Base-by-base conservation (phyloP, 92 coral and sea anemone genomes). In the Umimayanthus chanpuru region DNA sequence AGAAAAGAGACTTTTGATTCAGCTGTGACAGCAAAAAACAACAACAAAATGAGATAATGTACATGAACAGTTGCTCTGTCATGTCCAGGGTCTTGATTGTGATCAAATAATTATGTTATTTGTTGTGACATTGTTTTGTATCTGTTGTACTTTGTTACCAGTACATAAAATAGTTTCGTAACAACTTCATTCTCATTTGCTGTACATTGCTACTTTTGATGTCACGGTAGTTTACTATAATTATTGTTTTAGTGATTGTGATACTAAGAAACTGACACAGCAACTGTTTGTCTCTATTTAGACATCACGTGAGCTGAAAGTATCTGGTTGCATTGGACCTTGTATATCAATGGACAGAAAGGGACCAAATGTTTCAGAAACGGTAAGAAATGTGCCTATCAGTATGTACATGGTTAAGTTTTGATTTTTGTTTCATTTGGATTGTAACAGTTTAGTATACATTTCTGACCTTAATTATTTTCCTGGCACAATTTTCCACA, bases 311-410 rank as follows among this genome's bases (percentile, higher is more conserved):
- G 99, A 96, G 76, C 81, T 96, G 77, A 91, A 94, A 81, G 93
- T 96, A 15, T 96, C 99, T 9, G 99, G 99, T 28, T 93, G 98
- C 20, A 96, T 96, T 29, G 99, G 99, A 26, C 99, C 99, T 21
- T 93, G 99, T 81, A 90, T 96, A 86, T 96, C 99, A 40, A 81
- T 96, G 94, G 99, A 96, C 93, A 94, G 99, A 87, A 96, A 96
- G 77, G 98, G 98, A 90, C 97, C 99, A 20, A 96, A 94, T 77
- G 97, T 96, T 7, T 96, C 99, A 32, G 99, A 96, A 91, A 96
- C 99, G 72, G 98, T 96, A 90, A 72, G 96, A 67, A 47, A 64
- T 20, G 25, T 9, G 6, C 9, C 44, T 41, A 21, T 12, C 29
- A 2, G 2, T 10, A 28, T 4, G 49, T 15, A 50, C 25, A 8